Base-by-base conservation (phyloP, 1,140 invertebrate species). In the Doryteuthis pealeii region DNA sequence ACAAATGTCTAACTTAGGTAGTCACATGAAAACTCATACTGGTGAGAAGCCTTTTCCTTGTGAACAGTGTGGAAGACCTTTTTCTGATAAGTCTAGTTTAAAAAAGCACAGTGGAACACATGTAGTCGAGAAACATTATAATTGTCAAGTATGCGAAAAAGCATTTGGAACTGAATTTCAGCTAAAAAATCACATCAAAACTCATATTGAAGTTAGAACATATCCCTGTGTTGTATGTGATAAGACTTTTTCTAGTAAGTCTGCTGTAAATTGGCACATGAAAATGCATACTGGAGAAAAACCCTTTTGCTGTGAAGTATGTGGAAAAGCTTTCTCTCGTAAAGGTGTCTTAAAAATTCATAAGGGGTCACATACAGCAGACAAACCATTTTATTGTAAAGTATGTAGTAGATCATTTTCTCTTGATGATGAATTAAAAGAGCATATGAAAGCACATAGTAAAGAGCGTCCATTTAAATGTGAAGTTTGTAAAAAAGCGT, bases 371-470 rank as follows among this genome's bases (percentile, higher is more conserved):
- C 83, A 82, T 71, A 82, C 77, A 15, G 80, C 72, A 22, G 82
- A 85, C 30, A 96, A 97, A 84, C 84, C 83, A 31, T 84, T 80
- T 72, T 54, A 76, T 28, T 86, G 84, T 72, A 62, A 68, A 2
- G 70, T 80, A 1, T 86, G 84, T 70, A 74, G 78, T 14, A 84
- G 81, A 68, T 30, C 74, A 31, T 86, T 86, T 71, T 75, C 76
- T 15, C 75, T 76, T 28, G 73, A 67, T 33, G 66, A 71, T 31
- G 75, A 78, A n/a, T 49, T 83, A 32, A 76, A 73, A 22, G 72
- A 75, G 22, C 82, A 83, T 72, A 77, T 77, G 54, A 71, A 65
- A 14, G 76, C 76, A 40, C 83, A 82, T 65, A 77, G 62, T 14
- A 74, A 72, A 30, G 76, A 83, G 26, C 81, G 81, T 45, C 79